phyloP scores from a whole-genome alignment of 2,888 invertebrate species.

The Eremobia ochroleuca region DNA sequence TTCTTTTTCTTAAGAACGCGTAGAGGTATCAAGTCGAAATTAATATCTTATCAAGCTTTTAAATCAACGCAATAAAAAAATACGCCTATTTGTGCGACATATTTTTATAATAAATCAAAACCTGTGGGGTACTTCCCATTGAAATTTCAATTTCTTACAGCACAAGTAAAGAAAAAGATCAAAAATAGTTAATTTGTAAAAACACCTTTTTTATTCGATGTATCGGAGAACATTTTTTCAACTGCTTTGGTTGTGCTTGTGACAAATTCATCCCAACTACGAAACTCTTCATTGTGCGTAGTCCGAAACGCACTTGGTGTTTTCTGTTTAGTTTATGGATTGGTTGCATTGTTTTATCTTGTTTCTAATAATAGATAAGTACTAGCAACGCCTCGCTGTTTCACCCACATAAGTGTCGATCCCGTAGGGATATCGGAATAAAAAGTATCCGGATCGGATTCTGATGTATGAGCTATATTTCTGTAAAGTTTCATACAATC shows the following conservation, averaged over 20 bases:
- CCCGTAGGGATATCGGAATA: too few species aligned
- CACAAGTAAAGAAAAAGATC: background rate
- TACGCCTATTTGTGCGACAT: background rate
- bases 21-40: background rate
- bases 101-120: background rate
- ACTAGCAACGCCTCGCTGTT: too few species aligned
- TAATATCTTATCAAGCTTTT: background rate
- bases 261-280: background rate
- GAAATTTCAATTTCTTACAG: background rate
- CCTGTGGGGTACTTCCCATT: background rate
- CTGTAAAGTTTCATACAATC: too few species aligned
- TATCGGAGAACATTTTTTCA: too few species aligned
- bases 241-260: background rate
- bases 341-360: background rate
- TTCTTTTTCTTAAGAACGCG: background rate
- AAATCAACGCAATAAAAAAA: background rate
- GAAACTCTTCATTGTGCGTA: background rate
- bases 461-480: too few species aligned
- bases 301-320: background rate
- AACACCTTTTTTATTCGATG: background rate
- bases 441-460: too few species aligned
- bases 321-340: background rate
- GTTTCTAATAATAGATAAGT: background rate
- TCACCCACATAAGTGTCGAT: too few species aligned
- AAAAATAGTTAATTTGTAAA: background rate